Evolutionary conservation across 2,888 invertebrate species (phyloP), one percentile per base, ranked within the genome.

Genomic region (Mimas tiliae): DNA sequence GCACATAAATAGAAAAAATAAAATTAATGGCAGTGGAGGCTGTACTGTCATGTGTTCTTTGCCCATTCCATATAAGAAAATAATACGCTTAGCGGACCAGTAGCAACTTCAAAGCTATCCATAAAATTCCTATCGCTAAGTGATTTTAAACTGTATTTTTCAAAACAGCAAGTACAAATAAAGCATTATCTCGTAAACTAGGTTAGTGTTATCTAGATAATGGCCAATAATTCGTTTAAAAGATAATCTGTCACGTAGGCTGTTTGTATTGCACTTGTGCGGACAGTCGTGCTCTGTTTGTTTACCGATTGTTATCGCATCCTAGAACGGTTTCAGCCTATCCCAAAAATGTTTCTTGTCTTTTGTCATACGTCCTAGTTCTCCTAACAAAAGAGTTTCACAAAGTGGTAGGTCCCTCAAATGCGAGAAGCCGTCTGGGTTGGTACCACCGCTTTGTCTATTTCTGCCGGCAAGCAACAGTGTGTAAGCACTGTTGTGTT

Each of bases 191-290:
- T 85, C 74, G 69, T 68, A 77, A 87, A 86, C 84, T 82, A 75
- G 87, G 88, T 88, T 86, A 82, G 68, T 33, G 55, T 78, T 86
- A 86, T 84, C 87, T 74, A 76, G 84, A 89, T 89, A 89, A 87
- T 87, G 79, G 76, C 74, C 85, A 81, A 85, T 90, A 90, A 91
- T 90, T 80, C 81, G 83, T 84, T 80, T 77, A 67, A 69, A 75
- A 77, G 82, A 85, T 86, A 81, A 84, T 83, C 79, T 76, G 72
- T 74, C 69, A 70, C 70, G 69, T 51, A 16, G 55, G 64, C 45
- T 90, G 79, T 91, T 91, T 91, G 86, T 81, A 63, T 48, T 85
- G 74, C 90, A 90, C 91, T 91, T 74, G 76, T 75, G 70, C 55
- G 55, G 48, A 50, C 50, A 50, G 50, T 8, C n/a, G 65, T 48